Evolutionary conservation across 2,888 invertebrate species (phyloP), one percentile per base, ranked within the genome.

Genomic region (Uloborus plumipes): DNA sequence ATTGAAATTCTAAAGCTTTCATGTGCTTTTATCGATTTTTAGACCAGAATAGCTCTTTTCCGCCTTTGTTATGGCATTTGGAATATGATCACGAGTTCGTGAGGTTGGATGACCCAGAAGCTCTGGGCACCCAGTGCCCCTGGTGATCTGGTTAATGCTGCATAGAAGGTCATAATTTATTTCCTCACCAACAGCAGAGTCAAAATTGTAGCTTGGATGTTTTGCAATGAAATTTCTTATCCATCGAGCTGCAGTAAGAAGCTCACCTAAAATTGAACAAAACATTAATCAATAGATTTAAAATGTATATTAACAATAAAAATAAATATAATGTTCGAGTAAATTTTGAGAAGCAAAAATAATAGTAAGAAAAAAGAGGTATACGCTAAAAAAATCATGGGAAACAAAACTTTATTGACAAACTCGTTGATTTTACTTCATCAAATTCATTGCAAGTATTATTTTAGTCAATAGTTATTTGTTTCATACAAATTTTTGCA

Each of bases 221-320:
- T 91, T 91, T 58, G 92, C 91, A 74, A 99, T 94, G 90, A 96
- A 97, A 84, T 94, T 92, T 66, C 99, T 92, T 88, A 98, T 94
- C 97, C 98, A 99, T 50, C 94, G 91, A 59, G 99, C 99, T 87
- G 97, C 96, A 72, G 99, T 99, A 88, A 93, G 91, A 74, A 98
- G 92, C 89, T 96, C 94, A 47, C 98, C 98, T 86, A 94, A 92
- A 66, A 58, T 2, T 14, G 14, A 18, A 20, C n/a, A 18, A 39
- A 39, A 39, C 14, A 55, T 55, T 18, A 55, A 9, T 9, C 18
- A 55, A 1, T 55, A 13, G 6, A 15, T 55, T 55, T 55, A 9
- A 1, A 55, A 55, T 55, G 15, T 55, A 55, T 9, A 6, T 7
- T 7, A 55, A 14, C 55, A 55, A 55, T 18, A 39, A 39, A 39